phyloP scores from a whole-genome alignment of 2,113 vertebrate species.

The Poicephalus meyeri region DNA sequence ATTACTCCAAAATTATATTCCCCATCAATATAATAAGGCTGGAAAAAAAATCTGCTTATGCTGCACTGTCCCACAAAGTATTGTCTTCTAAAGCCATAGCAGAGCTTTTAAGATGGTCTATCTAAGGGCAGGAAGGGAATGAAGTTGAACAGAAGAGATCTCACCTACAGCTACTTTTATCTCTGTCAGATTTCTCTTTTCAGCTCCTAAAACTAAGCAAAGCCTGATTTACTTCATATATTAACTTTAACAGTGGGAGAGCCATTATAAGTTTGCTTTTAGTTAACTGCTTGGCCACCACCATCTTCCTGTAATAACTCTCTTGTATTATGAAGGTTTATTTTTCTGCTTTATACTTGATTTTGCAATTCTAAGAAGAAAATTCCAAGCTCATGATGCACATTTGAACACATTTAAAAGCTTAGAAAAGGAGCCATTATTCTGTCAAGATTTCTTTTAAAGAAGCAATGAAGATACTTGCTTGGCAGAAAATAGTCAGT shows the following conservation, averaged over 20 bases:
- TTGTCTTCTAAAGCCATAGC: neutral
- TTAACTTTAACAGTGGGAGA: neutral
- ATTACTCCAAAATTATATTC: neutral
- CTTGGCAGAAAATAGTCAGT: neutral
- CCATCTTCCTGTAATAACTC: neutral
- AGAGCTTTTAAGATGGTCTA: neutral
- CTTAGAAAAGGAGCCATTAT: neutral
- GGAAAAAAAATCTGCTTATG: neutral
- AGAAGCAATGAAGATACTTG: neutral
- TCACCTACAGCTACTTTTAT: neutral
- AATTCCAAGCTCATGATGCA: neutral
- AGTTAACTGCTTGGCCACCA: neutral
- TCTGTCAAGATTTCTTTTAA: neutral
- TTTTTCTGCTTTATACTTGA: neutral
- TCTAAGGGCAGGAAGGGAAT: neutral
- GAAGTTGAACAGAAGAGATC: neutral
- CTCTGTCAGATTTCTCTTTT: neutral
- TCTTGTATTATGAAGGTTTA: neutral
- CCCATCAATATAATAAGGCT: neutral
- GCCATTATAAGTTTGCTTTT: neutral
- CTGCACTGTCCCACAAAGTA: neutral
- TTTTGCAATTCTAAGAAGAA: neutral
- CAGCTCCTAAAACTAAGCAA: neutral
- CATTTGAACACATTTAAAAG: neutral
- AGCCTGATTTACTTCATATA: neutral